Base-by-base conservation (phyloP, 2,113 vertebrate genomes). In the Accipiter virgatus region DNA sequence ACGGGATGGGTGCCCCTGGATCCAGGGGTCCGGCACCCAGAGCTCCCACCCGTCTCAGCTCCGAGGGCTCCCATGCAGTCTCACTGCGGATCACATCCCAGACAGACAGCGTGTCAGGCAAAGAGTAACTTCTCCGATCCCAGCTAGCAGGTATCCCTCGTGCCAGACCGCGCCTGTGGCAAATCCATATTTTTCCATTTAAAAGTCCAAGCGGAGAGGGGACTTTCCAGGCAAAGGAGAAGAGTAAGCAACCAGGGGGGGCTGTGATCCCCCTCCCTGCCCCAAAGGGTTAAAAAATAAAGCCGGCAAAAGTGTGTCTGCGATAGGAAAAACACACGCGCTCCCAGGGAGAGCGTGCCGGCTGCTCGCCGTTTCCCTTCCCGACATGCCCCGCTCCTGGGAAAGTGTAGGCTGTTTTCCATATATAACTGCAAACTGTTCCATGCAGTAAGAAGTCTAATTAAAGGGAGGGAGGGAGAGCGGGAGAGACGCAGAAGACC, bases 381-480 rank as follows among this genome's bases (percentile, higher is more conserved):
- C 95, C 87, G 34, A 87, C 90, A 93, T 89, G 91, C 96, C 77
- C 95, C 32, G 96, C 97, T 98, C 97, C 98, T 97, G 94, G 97
- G 98, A 97, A 98, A 97, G 97, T 97, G 97, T 96, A 96, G 98
- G 97, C 97, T 96, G 97, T 96, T 97, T 97, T 98, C 95, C 97
- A 97, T 98, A 98, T 98, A 98, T 97, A 98, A 97, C 97, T 97
- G 96, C 97, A 95, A 98, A 98, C 97, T 96, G 98, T 98, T 98
- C 98, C 97, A 97, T 98, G 97, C 97, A 97, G 97, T 97, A 97
- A 98, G 97, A 86, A 91, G 94, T 96, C 97, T 97, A 98, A 98
- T 98, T 98, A 97, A 97, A 97, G 97, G 97, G 97, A 97, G 93
- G 89, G 93, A 67, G 71, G 20, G 92, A 93, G 91, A 84, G 89